These are phyloP conservation scores for Sebastes trivittatus DNA, from an alignment of 2,797 vertebrate genomes.

Conservation along the genomic window DNA sequence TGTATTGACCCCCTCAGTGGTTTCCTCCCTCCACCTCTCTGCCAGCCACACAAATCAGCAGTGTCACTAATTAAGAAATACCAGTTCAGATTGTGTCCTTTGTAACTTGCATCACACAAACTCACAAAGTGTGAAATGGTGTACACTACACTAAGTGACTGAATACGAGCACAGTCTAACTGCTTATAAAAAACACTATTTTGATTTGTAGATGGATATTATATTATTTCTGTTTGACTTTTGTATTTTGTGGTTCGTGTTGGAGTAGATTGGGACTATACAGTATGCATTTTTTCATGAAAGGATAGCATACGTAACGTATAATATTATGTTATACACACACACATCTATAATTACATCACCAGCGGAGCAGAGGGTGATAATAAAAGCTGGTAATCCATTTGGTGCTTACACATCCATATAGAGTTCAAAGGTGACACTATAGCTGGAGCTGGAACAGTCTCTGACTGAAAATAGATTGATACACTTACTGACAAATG, in stretches of 20 bases:
- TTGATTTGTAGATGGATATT: neutral
- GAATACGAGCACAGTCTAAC: neutral
- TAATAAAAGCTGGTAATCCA: conserved; percentile 72
- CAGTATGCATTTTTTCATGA: conserved; percentile 73
- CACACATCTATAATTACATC: conserved; percentile 50
- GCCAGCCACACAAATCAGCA: conserved; percentile 89
- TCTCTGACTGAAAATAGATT: conserved; percentile 31
- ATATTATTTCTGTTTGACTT: neutral
- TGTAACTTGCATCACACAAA: conserved; percentile 87
- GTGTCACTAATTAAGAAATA: conserved; percentile 95
- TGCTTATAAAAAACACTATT: neutral
- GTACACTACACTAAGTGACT: conserved; percentile 57
- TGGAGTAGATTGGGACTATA: neutral
- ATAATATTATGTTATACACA: conserved; percentile 9
- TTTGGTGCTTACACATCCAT: conserved; percentile 65
- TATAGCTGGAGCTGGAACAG: conserved; percentile 13
- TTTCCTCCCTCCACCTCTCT: conserved; percentile 89
- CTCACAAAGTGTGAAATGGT: conserved; percentile 78
- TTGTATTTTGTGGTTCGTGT: neutral
- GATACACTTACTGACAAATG: conserved; percentile 6
- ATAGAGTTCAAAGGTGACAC: conserved; percentile 62
- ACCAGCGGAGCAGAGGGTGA: conserved; percentile 50
- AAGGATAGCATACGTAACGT: conserved; percentile 4
- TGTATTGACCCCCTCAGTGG: conserved; percentile 90
- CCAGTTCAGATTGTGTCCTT: conserved; percentile 82